Evolutionary conservation across 2,888 invertebrate genomes (phyloP).

Genomic region (Xestia rhomboidea): DNA sequence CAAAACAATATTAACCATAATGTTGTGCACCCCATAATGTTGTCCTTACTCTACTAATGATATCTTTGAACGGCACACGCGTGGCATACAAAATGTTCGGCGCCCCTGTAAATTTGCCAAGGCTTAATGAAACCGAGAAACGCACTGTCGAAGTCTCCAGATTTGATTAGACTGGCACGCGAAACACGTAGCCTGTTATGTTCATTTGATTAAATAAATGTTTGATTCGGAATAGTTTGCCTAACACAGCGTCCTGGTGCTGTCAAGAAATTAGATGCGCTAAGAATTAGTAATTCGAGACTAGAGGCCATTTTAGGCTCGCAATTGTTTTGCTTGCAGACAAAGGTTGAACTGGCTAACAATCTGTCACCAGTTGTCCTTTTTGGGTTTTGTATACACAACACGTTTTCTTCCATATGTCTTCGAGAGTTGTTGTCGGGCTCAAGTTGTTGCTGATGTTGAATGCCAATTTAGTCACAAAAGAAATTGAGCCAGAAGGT

Average conservation of each 20-base stretch:
- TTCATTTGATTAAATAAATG: constrained; percentile 83
- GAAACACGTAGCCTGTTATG: constrained; percentile 81
- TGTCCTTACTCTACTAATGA: constrained; percentile 75
- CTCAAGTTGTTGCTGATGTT: constrained; percentile 46
- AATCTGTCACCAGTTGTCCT: constrained; percentile 52
- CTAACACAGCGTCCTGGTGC: constrained; percentile 61
- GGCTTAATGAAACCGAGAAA: constrained; percentile 67
- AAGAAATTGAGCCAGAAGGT: constrained; percentile 40
- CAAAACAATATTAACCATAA: constrained; percentile 71
- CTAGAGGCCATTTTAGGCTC: constrained; percentile 28
- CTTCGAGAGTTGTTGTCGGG: constrained; percentile 53
- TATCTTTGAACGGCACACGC: constrained; percentile 71
- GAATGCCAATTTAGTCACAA: constrained; percentile 39
- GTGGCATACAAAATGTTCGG: constrained; percentile 69
- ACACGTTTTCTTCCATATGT: constrained; percentile 59
- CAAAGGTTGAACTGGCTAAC: constrained; percentile 38
- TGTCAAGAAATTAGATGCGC: constrained; percentile 71
- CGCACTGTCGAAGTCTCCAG: constrained; percentile 74
- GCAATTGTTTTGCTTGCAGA: constrained; percentile 26
- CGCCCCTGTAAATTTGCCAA: constrained; percentile 71
- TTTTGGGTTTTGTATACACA: constrained; percentile 51
- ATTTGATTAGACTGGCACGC: constrained; percentile 81
- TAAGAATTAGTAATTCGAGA: constrained; percentile 72
- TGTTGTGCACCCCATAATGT: constrained; percentile 71
- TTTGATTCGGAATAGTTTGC: constrained; percentile 77